Percentiles rank a stretch among this genome's conserved stretches.
These are phyloP conservation scores for Elmis aenea DNA, from an alignment of 2,888 invertebrate genomes.

Conservation along the genomic window DNA sequence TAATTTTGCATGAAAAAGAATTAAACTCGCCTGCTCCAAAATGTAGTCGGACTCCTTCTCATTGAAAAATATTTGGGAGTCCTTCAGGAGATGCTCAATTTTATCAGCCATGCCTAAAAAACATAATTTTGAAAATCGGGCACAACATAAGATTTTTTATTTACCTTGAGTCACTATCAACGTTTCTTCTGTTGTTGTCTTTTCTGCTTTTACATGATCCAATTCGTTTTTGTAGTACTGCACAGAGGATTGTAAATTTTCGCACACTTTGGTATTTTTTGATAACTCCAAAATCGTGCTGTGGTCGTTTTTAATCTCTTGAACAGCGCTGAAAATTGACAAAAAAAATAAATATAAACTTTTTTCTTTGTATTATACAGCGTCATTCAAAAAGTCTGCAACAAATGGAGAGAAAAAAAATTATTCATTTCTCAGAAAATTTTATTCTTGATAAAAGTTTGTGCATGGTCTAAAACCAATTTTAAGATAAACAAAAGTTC, in stretches of 20 bases:
- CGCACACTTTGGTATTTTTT: slow-evolving; percentile 18
- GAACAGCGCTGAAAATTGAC: slow-evolving; percentile 23
- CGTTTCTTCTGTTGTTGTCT: slow-evolving; percentile 24
- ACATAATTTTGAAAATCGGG: not conserved
- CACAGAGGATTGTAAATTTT: slow-evolving; percentile 20
- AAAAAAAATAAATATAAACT: no score
- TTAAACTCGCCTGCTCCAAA: slow-evolving; percentile 7
- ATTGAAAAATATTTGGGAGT: slow-evolving; percentile 1
- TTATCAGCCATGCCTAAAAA: slow-evolving; percentile 4
- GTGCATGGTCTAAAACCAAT: no score
- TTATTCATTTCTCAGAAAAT: no score
- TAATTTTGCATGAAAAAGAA: no score
- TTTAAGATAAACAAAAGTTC: no score
- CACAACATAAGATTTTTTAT: not conserved
- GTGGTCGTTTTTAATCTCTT: slow-evolving; percentile 21
- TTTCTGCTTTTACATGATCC: slow-evolving; percentile 21
- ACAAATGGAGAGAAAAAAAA: no score
- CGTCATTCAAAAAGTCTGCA: no score
- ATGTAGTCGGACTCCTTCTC: slow-evolving; percentile 6
- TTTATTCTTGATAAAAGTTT: no score
- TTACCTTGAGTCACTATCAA: slow-evolving; percentile 26
- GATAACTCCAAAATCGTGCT: slow-evolving; percentile 14
- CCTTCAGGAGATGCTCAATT: slow-evolving; percentile 3
- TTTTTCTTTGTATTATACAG: no score
- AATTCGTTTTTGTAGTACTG: slow-evolving; percentile 20